These are phyloP conservation scores for Drosophila seguyi DNA, from an alignment of 1,140 invertebrate genomes.

Conservation along the genomic window DNA sequence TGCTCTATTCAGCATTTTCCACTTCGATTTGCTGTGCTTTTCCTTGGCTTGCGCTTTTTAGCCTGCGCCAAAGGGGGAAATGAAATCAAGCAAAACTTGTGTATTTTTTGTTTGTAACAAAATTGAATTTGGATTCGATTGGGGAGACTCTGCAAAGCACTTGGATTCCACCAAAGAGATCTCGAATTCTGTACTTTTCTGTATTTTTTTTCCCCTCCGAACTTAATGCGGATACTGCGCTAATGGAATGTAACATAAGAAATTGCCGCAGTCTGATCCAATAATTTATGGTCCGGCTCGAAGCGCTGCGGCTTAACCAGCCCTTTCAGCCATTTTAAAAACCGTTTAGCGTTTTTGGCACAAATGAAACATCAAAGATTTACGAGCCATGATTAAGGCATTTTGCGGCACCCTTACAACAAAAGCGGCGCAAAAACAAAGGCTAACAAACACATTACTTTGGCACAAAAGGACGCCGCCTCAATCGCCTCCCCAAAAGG, in stretches of 20 bases:
- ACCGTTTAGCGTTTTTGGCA: slow-evolving; percentile 76
- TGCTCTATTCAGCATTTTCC: slow-evolving; percentile 57
- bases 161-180: slow-evolving; percentile 5
- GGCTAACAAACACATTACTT: slow-evolving; percentile 13
- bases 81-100: slow-evolving; percentile 53
- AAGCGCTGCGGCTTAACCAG: slow-evolving; percentile 35
- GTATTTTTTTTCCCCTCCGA: neutral
- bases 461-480: slow-evolving; percentile 18
- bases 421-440: slow-evolving; percentile 57
- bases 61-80: slow-evolving; percentile 16
- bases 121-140: slow-evolving; percentile 47
- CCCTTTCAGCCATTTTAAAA: slow-evolving; percentile 64
- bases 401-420: slow-evolving; percentile 52
- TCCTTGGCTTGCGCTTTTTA: slow-evolving; percentile 35
- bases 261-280: slow-evolving; percentile 59
- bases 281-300: slow-evolving; percentile 70
- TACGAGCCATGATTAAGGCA: slow-evolving; percentile 82
- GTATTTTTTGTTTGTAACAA: slow-evolving; percentile 46
- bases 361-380: slow-evolving; percentile 84
- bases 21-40: slow-evolving; percentile 26
- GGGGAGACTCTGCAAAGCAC: slow-evolving; percentile 10
- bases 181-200: neutral
- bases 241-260: slow-evolving; percentile 44
- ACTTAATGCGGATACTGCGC: slow-evolving; percentile 5
- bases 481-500: slow-evolving; percentile 14